phyloP scores from a whole-genome alignment of 2,797 vertebrate species.

The Pangasius macronema region DNA sequence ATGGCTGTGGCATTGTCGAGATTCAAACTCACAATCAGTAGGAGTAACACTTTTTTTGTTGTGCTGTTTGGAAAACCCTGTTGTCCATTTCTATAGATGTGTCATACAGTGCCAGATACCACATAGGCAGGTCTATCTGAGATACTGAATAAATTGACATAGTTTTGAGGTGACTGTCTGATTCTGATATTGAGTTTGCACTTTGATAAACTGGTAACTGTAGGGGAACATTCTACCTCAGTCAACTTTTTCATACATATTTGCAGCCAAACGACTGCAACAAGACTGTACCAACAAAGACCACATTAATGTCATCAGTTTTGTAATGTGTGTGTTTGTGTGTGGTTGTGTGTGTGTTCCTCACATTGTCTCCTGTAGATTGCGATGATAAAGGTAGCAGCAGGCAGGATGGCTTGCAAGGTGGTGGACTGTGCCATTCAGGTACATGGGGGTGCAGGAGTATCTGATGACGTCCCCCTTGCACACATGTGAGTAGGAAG shows the following conservation, averaged over 20 bases:
- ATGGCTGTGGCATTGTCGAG: no score
- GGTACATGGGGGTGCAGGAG: constrained; percentile 85
- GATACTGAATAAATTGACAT: background rate
- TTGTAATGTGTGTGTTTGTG: no score
- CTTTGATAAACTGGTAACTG: background rate
- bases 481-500: constrained; percentile 84
- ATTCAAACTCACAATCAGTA: no score
- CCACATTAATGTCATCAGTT: background rate
- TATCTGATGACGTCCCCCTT: constrained; percentile 88
- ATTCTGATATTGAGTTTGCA: background rate
- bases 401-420: constrained; percentile 82
- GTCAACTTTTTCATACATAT: background rate
- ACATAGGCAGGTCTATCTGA: background rate
- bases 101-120: background rate
- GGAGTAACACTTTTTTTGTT: no score
- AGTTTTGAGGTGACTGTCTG: background rate
- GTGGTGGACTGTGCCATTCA: constrained; percentile 90
- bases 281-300: background rate
- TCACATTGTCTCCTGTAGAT: constrained; percentile 70
- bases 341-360: background rate
- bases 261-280: background rate
- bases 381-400: constrained; percentile 91
- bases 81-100: background rate
- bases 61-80: no score
- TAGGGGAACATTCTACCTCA: background rate